These are phyloP conservation scores for Scleropages formosus DNA, from an alignment of 2,797 vertebrate species.

Conservation along the genomic window DNA sequence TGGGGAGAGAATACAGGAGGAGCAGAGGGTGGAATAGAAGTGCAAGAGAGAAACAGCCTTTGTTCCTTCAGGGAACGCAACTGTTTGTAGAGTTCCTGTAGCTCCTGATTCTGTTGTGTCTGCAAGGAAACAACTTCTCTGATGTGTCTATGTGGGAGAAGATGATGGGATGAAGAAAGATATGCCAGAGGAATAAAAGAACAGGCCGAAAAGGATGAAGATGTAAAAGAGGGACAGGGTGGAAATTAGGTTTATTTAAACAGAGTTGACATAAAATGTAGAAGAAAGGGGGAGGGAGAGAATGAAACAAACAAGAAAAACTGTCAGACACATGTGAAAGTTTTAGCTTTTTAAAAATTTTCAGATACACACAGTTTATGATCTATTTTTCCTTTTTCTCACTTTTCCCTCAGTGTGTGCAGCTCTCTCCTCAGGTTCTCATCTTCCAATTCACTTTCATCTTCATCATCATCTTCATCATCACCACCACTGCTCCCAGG, in stretches of 20 bases:
- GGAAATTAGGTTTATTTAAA: neutral
- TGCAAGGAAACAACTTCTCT: conserved; percentile 86
- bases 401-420: conserved; percentile 86
- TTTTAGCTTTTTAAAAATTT: neutral
- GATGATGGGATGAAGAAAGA: neutral
- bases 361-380: neutral
- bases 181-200: neutral
- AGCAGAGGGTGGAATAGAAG: conserved; percentile 46
- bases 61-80: conserved; percentile 77
- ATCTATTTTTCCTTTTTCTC: conserved; percentile 45
- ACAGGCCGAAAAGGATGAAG: neutral
- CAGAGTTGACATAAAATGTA: neutral
- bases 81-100: conserved; percentile 82
- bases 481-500: conserved; percentile 55
- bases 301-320: neutral
- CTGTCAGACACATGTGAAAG: neutral
- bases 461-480: conserved; percentile 79
- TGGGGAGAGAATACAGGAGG: conserved; percentile 74
- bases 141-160: conserved; percentile 73
- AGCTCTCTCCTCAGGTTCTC: conserved; percentile 82
- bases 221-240: neutral
- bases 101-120: conserved; percentile 83
- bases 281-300: neutral
- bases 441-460: conserved; percentile 72
- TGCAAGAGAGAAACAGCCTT: conserved; percentile 64